Evolutionary conservation across 2,888 invertebrate species (phyloP).

Genomic region (Rhagonycha fulva): DNA sequence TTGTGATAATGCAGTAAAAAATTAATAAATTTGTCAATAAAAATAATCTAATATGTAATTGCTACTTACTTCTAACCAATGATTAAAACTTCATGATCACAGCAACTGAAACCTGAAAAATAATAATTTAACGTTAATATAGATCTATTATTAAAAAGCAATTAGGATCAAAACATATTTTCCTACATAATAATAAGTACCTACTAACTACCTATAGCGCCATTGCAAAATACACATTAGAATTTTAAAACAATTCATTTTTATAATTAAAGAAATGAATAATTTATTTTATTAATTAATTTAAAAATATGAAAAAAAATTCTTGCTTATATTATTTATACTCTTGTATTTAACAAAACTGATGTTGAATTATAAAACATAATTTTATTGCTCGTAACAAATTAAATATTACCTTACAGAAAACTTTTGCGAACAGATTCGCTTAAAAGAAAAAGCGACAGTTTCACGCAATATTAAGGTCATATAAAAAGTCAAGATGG

Average conservation of each 20-base stretch:
- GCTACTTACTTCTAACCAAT: background rate
- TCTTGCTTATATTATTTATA: background rate
- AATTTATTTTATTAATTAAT: background rate
- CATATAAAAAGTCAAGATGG: constrained; percentile 1
- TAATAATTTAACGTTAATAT: background rate
- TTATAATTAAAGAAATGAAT: background rate
- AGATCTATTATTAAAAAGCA: background rate
- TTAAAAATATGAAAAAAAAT: too few species aligned
- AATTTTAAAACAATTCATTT: background rate
- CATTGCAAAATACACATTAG: too few species aligned
- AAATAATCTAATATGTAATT: too few species aligned
- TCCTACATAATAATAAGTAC: too few species aligned
- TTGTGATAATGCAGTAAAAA: too few species aligned
- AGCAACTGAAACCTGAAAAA: background rate
- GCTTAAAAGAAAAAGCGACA: background rate
- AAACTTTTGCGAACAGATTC: background rate
- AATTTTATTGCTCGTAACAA: background rate
- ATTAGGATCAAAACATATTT: background rate
- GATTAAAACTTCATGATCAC: background rate
- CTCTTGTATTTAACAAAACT: background rate
- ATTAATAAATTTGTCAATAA: too few species aligned
- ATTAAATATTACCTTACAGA: background rate
- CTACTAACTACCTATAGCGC: too few species aligned
- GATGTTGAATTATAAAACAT: background rate
- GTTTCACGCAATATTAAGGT: constrained; percentile 4